These are phyloP conservation scores for Lacerta viridis DNA, from an alignment of 2,797 vertebrate species.

Conservation along the genomic window DNA sequence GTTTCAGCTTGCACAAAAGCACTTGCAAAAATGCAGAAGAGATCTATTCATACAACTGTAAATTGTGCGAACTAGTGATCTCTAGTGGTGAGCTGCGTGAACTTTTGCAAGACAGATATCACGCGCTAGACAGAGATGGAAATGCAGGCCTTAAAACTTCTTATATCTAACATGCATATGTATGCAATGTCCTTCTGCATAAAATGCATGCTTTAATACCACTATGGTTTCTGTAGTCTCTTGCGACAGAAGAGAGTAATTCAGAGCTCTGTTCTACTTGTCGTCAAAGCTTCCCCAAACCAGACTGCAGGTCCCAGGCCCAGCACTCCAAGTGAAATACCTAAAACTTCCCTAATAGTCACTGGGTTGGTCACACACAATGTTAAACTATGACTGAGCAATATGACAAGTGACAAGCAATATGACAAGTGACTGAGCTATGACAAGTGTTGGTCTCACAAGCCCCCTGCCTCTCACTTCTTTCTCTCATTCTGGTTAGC, in stretches of 20 bases:
- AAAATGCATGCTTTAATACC: too few species aligned
- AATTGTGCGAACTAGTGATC: background rate
- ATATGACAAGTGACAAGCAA: too few species aligned
- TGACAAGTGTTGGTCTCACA: too few species aligned
- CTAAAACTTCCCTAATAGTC: background rate
- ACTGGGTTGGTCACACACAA: too few species aligned
- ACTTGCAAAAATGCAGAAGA: background rate
- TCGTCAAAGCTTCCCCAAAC: background rate
- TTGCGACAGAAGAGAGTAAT: too few species aligned
- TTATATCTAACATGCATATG: background rate
- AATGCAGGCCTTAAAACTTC: background rate
- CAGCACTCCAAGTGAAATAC: background rate
- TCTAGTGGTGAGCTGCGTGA: background rate
- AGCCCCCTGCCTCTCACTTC: too few species aligned
- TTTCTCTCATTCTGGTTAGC: too few species aligned
- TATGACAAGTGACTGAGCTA: too few species aligned
- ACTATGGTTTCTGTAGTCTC: too few species aligned
- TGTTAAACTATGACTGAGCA: too few species aligned
- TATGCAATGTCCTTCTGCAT: too few species aligned
- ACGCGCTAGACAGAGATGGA: background rate
- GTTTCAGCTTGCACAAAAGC: background rate
- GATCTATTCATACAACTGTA: background rate
- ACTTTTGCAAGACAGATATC: background rate
- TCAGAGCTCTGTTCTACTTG: too few species aligned
- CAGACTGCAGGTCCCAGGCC: background rate